Conservation (phyloP, 2,113 vertebrate genomes). For the Numenius arquata region DNA sequence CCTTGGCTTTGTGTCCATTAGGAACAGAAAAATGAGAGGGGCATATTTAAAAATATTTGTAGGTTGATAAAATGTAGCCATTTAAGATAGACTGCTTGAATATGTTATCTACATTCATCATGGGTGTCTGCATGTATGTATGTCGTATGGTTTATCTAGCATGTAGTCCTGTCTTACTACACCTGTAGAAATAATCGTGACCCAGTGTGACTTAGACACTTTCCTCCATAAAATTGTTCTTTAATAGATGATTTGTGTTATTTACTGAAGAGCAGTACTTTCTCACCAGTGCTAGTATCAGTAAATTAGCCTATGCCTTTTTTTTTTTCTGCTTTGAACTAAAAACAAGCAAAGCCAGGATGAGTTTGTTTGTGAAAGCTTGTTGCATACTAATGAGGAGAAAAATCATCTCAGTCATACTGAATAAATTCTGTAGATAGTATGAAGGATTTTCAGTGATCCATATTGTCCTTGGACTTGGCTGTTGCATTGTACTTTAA, state of each 20-base stretch:
- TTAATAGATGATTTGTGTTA: not conserved
- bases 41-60: not conserved
- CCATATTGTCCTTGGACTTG: conserved; percentile 80
- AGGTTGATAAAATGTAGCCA: not conserved
- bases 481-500: conserved; percentile 78
- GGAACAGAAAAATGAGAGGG: not conserved
- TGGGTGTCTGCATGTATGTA: not conserved
- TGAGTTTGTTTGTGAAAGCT: conserved; percentile 34
- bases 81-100: not conserved
- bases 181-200: not conserved
- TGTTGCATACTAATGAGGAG: conserved; percentile 57
- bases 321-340: not conserved
- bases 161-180: not conserved
- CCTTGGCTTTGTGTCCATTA: not conserved
- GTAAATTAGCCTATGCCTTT: not conserved
- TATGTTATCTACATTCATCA: not conserved
- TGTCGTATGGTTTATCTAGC: not conserved
- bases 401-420: conserved; percentile 45
- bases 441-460: conserved; percentile 63
- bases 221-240: not conserved
- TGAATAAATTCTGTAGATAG: conserved; percentile 40
- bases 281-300: not conserved
- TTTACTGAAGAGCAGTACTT: not conserved
- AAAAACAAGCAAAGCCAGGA: not conserved
- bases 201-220: not conserved